Percentiles rank a stretch among this genome's conserved stretches.
Conservation (phyloP, 2,797 vertebrate species). For the Heliangelus exortis region DNA sequence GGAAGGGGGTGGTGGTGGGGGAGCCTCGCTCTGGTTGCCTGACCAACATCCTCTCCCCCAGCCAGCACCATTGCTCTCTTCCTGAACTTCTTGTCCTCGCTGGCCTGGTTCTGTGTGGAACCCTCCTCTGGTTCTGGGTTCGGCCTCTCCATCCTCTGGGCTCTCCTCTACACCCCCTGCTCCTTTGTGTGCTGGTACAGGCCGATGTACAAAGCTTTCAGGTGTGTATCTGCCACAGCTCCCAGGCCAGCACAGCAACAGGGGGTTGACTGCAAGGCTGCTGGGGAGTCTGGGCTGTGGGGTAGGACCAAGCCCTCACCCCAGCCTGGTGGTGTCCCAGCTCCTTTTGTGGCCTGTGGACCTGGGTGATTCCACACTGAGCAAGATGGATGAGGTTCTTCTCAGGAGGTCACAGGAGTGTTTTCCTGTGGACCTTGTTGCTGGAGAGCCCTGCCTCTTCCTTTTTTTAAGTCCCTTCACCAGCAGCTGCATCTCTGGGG, state of each 20-base stretch:
- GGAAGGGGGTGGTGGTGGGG: no score
- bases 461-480: not conserved
- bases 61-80: constrained; percentile 79
- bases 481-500: not conserved
- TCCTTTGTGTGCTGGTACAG: constrained; percentile 97
- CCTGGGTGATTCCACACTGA: not conserved
- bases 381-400: not conserved
- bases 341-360: not conserved
- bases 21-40: not conserved
- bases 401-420: not conserved
- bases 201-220: constrained; percentile 96
- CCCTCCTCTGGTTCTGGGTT: constrained; percentile 80
- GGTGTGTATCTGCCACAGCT: constrained; percentile 73
- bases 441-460: no score
- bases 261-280: not conserved
- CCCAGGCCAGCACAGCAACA: not conserved
- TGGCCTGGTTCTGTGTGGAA: constrained; percentile 88
- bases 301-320: rapidly evolving
- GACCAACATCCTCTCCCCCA: not conserved
- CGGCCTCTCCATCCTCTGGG: constrained; percentile 94
- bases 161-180: constrained; percentile 91
- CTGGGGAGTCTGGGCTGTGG: not conserved
- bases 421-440: not conserved
- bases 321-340: rapidly evolving
- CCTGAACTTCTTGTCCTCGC: constrained; percentile 89